A percentile compares a stretch with the other conserved stretches of the same genome.
phyloP scores from a whole-genome alignment of 2,888 invertebrate genomes.

The Agrilus mali region DNA sequence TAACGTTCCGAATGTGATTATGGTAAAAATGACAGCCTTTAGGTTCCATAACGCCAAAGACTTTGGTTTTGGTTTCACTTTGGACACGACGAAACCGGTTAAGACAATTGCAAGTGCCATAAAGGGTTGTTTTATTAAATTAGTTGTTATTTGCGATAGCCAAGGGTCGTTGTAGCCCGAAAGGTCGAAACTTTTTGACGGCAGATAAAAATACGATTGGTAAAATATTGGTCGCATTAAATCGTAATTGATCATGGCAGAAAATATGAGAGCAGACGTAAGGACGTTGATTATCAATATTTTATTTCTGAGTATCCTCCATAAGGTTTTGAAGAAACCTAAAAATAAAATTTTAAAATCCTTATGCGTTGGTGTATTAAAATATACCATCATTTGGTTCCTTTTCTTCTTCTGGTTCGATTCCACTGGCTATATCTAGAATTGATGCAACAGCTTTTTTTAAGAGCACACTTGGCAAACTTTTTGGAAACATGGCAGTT shows the following conservation, averaged over 20 bases:
- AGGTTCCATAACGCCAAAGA: conserved; percentile 40
- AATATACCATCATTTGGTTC: conserved; percentile 8
- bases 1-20: conserved; percentile 33
- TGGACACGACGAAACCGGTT: conserved; percentile 42
- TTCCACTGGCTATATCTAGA: conserved; percentile 32
- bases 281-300: conserved; percentile 40
- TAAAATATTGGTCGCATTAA: conserved; percentile 42
- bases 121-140: conserved; percentile 43
- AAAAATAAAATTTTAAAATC: conserved; percentile 7
- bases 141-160: conserved; percentile 37
- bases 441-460: conserved; percentile 44
- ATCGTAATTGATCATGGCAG: conserved; percentile 42
- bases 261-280: conserved; percentile 37
- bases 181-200: conserved; percentile 20
- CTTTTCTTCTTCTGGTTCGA: conserved; percentile 10
- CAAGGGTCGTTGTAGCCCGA: conserved; percentile 43
- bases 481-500: conserved; percentile 43
- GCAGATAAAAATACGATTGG: conserved; percentile 33
- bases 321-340: conserved; percentile 37
- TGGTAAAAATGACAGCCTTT: conserved; percentile 31
- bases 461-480: conserved; percentile 39
- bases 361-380: conserved; percentile 3
- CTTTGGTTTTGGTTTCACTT: conserved; percentile 37
- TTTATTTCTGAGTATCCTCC: conserved; percentile 41
- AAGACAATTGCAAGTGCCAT: conserved; percentile 39